A percentile compares a stretch with the other conserved stretches of the same genome.
phyloP scores from a whole-genome alignment of 1,140 invertebrate genomes.

The Macrobrachium rosenbergii region DNA sequence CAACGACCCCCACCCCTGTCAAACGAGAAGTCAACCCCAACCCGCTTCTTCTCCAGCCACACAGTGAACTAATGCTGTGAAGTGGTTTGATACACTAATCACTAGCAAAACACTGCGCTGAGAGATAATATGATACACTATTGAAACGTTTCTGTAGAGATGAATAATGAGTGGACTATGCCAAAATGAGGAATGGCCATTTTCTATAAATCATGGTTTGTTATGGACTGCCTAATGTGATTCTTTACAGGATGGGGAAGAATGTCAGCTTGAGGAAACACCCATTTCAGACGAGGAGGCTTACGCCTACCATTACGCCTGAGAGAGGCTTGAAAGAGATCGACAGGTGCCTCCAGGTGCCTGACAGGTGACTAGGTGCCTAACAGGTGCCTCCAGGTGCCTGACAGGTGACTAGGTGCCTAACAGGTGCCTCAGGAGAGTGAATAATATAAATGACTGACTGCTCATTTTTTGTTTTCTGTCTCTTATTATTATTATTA shows the following conservation, averaged over 20 bases:
- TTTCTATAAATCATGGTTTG: neutral
- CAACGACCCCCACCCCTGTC: too few species aligned
- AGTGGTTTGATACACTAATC: neutral
- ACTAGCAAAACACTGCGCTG: neutral
- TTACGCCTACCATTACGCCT: neutral
- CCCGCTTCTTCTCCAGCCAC: too few species aligned
- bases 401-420: too few species aligned
- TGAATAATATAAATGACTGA: too few species aligned
- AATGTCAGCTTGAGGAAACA: neutral
- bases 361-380: too few species aligned
- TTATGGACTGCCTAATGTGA: neutral
- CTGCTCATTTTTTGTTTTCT: too few species aligned
- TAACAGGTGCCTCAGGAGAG: too few species aligned
- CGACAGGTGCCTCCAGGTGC: too few species aligned
- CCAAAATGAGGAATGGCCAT: neutral
- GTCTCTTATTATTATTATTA: too few species aligned
- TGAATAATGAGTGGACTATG: too few species aligned
- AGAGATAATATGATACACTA: neutral
- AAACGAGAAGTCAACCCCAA: too few species aligned
- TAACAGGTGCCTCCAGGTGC: too few species aligned
- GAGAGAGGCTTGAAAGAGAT: neutral
- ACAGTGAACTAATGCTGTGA: conserved; percentile 11
- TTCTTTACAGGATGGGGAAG: conserved; percentile 7
- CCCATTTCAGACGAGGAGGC: neutral
- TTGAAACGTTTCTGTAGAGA: neutral